Evolutionary conservation across 2,888 invertebrate genomes (phyloP), one percentile per base, ranked within the genome.

Genomic region (Carcina quercana): DNA sequence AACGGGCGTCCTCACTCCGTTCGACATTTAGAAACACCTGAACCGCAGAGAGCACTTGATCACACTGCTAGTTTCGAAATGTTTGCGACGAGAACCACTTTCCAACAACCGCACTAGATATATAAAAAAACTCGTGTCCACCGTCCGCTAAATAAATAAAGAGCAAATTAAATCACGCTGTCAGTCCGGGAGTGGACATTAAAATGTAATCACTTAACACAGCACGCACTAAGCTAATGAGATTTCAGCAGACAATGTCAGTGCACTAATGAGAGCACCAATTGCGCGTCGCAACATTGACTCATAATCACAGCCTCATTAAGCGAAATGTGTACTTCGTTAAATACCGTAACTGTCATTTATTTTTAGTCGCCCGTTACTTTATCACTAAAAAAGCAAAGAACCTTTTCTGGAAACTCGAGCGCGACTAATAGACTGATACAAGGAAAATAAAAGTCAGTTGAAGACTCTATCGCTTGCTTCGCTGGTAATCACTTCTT

Each of bases 191-290:
- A 56, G 58, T 50, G 45, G 51, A 66, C 69, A 69, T 71, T 72
- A 71, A 72, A 75, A 75, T 69, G 69, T 79, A 78, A 75, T 78
- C 76, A 76, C 72, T 78, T 74, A 72, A 72, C 71, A 71, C 59
- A 64, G 71, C 74, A 75, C 76, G 74, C 76, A 75, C 71, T 60
- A 65, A 61, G 73, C 70, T 76, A 82, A 82, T 78, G 76, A 76
- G 75, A 78, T 79, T 78, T 78, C 63, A 73, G 69, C 59, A 60
- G 67, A 71, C 76, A 67, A 63, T 58, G 66, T 71, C 37, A 34
- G 30, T 25, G 27, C 51, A 64, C 64, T 78, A 76, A 78, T 66
- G 73, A 73, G 66, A 59, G 57, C 63, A 67, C 70, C 74, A 67
- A 63, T 64, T 52, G 57, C 64, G 61, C 59, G 63, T 60, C 59